Evolutionary conservation across 2,113 vertebrate genomes (phyloP).

Genomic region (Gambusia affinis): DNA sequence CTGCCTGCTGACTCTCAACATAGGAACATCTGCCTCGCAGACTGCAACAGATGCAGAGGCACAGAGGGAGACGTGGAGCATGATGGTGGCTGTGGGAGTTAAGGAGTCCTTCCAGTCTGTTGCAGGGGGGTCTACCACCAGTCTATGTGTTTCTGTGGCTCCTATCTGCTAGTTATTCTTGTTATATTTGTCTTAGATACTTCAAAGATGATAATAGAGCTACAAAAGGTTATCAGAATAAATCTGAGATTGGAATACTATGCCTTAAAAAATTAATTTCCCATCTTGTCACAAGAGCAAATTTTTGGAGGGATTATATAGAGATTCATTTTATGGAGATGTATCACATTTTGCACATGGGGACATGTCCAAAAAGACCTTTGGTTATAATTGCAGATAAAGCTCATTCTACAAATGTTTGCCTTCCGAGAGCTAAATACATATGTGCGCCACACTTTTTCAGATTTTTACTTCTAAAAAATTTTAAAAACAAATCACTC

Average conservation of each 20-base stretch:
- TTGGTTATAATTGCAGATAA: too few relatives aligned
- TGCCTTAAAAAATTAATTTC: neutral
- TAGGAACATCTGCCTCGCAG: slow-evolving; percentile 72
- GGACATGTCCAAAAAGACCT: too few relatives aligned
- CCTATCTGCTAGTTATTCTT: slow-evolving; percentile 24
- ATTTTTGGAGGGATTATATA: too few relatives aligned
- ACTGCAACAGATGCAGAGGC: slow-evolving; percentile 72
- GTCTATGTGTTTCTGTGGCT: neutral
- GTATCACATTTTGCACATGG: too few relatives aligned
- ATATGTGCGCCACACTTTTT: neutral
- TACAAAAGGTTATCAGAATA: neutral
- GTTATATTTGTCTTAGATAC: slow-evolving; percentile 1
- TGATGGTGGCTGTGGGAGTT: slow-evolving; percentile 15
- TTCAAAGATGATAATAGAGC: neutral
- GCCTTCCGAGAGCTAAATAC: neutral
- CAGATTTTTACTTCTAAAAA: neutral
- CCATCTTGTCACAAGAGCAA: neutral
- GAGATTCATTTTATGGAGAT: too few relatives aligned
- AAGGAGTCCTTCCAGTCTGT: slow-evolving; percentile 35
- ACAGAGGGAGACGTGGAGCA: slow-evolving; percentile 40
- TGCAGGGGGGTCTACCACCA: slow-evolving; percentile 13
- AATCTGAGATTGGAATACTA: neutral
- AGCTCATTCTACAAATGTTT: neutral
- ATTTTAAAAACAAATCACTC: neutral
- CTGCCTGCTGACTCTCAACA: slow-evolving; percentile 65